phyloP scores from a whole-genome alignment of 2,888 invertebrate species.

The Sthenelais limicola region DNA sequence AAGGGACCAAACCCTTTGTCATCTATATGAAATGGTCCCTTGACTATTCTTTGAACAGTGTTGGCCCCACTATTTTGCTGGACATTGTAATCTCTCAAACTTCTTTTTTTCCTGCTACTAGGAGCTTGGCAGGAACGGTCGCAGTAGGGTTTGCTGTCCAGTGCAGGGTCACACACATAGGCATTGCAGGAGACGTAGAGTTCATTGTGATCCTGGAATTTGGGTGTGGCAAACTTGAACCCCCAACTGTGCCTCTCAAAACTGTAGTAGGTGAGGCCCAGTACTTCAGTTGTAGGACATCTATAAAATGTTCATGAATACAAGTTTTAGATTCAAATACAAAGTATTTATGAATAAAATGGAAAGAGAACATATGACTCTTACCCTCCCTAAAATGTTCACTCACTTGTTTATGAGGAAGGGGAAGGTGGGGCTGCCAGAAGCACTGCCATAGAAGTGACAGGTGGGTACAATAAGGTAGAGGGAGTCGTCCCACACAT shows the following conservation, averaged over 20 bases:
- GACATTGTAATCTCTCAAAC: neutral
- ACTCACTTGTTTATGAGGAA: constrained; percentile 50
- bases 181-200: constrained; percentile 47
- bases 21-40: constrained; percentile 14
- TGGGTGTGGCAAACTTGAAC: constrained; percentile 46
- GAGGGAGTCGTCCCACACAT: constrained; percentile 47
- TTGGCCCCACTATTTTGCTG: neutral
- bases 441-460: constrained; percentile 40
- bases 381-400: neutral
- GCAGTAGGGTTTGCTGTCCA: constrained; percentile 47
- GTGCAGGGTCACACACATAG: constrained; percentile 48
- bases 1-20: constrained; percentile 35
- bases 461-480: constrained; percentile 49
- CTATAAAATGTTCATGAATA: constrained; percentile 35
- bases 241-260: constrained; percentile 50
- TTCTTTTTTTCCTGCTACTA: neutral
- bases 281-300: constrained; percentile 39
- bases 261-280: constrained; percentile 46
- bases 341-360: too few species aligned
- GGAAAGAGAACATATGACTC: neutral
- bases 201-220: constrained; percentile 43
- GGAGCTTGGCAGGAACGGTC: constrained; percentile 47
- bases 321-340: too few species aligned
- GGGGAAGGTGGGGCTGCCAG: constrained; percentile 36
- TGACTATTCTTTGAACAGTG: neutral